Evolutionary conservation across 2,888 invertebrate species (phyloP).

Genomic region (Epiblema foenella): DNA sequence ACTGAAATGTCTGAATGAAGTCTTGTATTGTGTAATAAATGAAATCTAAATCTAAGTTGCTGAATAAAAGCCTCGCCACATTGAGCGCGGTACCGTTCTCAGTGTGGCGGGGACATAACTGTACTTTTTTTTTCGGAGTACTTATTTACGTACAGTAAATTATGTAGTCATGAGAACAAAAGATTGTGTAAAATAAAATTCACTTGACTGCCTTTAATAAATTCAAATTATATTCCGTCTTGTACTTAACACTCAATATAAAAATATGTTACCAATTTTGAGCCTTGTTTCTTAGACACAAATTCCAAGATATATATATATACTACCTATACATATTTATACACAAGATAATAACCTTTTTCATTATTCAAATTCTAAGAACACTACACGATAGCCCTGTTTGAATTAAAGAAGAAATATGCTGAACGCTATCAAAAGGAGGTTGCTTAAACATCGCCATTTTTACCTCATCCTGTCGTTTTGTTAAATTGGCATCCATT

Average conservation of each 20-base stretch:
- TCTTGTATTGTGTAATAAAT: no score
- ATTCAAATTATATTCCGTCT: conserved; percentile 30
- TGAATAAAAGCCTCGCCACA: no score
- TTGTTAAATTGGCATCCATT: conserved; percentile 5
- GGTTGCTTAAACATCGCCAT: conserved; percentile 1
- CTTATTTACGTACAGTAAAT: no score
- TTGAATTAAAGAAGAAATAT: conserved; percentile 17
- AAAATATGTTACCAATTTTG: neutral
- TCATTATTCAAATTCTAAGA: conserved; percentile 32
- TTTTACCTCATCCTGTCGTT: conserved; percentile 11
- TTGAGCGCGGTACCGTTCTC: no score
- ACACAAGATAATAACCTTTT: conserved; percentile 13
- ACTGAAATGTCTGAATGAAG: no score
- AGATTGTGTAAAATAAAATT: conserved; percentile 23
- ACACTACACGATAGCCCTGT: conserved; percentile 11
- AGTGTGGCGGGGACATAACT: no score
- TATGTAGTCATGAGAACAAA: neutral
- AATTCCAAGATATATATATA: no score
- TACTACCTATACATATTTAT: no score
- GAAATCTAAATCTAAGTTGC: no score
- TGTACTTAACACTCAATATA: neutral
- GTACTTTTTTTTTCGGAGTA: no score
- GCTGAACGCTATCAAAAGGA: neutral
- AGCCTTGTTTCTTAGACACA: neutral
- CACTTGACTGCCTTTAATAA: conserved; percentile 16